Conservation (phyloP, 2,888 invertebrate genomes). For the Eutolmus rufibarbis region DNA sequence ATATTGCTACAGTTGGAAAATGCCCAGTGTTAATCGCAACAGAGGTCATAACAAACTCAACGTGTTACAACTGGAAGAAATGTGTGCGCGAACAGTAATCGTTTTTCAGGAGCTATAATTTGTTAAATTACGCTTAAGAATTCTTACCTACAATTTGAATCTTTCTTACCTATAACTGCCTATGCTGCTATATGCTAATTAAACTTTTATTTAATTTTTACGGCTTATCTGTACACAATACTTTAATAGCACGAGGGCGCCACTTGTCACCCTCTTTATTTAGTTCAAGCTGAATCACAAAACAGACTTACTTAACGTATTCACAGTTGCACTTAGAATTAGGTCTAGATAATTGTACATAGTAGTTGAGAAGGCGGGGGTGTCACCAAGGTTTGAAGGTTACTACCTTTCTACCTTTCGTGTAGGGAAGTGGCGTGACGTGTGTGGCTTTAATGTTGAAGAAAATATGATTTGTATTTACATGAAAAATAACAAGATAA, state of each 20-base stretch:
- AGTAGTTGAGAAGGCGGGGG: background rate
- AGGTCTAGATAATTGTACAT: constrained; percentile 11
- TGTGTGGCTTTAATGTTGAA: too few species aligned
- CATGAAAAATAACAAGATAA: too few species aligned
- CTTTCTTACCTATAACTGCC: background rate
- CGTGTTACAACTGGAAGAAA: background rate
- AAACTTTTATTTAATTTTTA: background rate
- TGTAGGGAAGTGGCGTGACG: background rate
- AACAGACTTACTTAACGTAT: background rate
- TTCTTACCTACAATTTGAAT: background rate
- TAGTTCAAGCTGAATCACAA: constrained; percentile 12
- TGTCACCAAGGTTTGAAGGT: background rate
- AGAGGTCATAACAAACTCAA: background rate
- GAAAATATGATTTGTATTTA: too few species aligned
- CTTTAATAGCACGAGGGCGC: background rate
- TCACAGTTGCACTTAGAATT: background rate
- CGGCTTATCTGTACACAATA: background rate
- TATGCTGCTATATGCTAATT: background rate
- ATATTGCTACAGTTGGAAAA: background rate
- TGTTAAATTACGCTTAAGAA: background rate
- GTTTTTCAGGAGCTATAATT: background rate
- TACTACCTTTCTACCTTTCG: background rate
- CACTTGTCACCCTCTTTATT: background rate
- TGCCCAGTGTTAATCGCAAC: background rate
- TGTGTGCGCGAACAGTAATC: background rate